These are phyloP conservation scores for Lycodopsis pacificus DNA, from an alignment of 2,797 vertebrate genomes.

Conservation along the genomic window DNA sequence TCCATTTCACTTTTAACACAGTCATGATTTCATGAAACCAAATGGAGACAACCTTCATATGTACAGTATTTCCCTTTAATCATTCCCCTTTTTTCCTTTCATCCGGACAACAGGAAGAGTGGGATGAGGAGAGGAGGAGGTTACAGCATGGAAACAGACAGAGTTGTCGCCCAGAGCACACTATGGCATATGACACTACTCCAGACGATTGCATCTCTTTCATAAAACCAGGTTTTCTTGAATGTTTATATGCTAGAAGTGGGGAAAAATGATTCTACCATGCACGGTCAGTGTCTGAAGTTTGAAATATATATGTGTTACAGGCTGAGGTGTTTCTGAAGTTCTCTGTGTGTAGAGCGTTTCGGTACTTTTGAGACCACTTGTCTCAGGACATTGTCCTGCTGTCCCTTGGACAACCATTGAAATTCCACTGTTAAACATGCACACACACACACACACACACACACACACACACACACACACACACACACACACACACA, in stretches of 20 bases:
- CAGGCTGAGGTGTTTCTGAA: constrained; percentile 65
- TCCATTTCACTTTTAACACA: constrained; percentile 47
- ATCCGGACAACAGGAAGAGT: constrained; percentile 67
- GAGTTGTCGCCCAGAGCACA: constrained; percentile 50
- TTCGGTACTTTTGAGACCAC: constrained; percentile 24
- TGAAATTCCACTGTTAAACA: constrained; percentile 48
- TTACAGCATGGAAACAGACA: constrained; percentile 70
- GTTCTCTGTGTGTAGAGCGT: constrained; percentile 22
- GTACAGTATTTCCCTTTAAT: constrained; percentile 49
- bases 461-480: constrained; percentile 10
- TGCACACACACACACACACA: neutral
- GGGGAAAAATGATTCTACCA: constrained; percentile 64
- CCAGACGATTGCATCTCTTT: constrained; percentile 53
- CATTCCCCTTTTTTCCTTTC: constrained; percentile 53
- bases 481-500: constrained; percentile 15
- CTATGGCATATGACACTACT: constrained; percentile 33
- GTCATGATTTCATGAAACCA: constrained; percentile 51
- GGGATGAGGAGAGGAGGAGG: constrained; percentile 59
- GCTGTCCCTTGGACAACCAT: constrained; percentile 44
- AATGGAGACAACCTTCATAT: constrained; percentile 42
- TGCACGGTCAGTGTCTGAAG: constrained; percentile 42
- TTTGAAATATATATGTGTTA: constrained; percentile 21
- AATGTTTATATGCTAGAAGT: constrained; percentile 44
- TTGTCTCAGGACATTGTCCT: constrained; percentile 47
- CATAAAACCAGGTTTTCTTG: constrained; percentile 32